Evolutionary conservation across 2,888 invertebrate genomes (phyloP), one percentile per base, ranked within the genome.

Genomic region (Polymixis lichenea): DNA sequence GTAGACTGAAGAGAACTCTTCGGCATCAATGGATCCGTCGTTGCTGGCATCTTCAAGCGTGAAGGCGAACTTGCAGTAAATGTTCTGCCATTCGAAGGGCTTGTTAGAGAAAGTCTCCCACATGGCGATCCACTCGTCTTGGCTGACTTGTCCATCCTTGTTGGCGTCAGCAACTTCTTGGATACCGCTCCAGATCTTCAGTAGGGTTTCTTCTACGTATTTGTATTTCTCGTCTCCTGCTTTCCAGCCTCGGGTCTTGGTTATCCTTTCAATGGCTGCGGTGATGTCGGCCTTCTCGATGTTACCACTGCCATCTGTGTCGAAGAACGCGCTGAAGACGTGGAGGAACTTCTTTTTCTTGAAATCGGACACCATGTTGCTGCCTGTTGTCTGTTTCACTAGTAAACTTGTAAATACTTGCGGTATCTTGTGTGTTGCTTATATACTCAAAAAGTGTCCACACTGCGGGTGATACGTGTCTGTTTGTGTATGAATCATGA

Each of bases 281-380:
- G 98, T 98, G 90, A 99, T 98, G 94, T 99, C 99, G 91, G 98
- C 98, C 93, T 98, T 98, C 91, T 99, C 99, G 88, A 99, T 98
- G 86, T 97, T 98, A 25, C 99, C 99, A 93, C 98, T 99, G 91
- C 98, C 98, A 95, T 99, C 98, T 87, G 98, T 98, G 97, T 99
- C 99, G 91, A 98, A 98, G 96, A 99, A 98, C 76, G 98, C 97
- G 92, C 98, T 98, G 97, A 99, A 99, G 80, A 98, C 98, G 95
- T 98, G 98, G 88, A 98, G 97, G 60, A 98, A 97, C 96, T 99
- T 99, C 97, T 98, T 98, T 97, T 98, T 98, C 93, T 98, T 98
- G 96, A 98, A 99, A 91, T 98, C 98, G 85, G 98, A 98, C 93
- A 98, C 98, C 95, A 96, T 96, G 90, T 93, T 96, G 98, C 61